Conservation (phyloP, 2,113 vertebrate genomes). For the Pachypanchax playfairii region DNA sequence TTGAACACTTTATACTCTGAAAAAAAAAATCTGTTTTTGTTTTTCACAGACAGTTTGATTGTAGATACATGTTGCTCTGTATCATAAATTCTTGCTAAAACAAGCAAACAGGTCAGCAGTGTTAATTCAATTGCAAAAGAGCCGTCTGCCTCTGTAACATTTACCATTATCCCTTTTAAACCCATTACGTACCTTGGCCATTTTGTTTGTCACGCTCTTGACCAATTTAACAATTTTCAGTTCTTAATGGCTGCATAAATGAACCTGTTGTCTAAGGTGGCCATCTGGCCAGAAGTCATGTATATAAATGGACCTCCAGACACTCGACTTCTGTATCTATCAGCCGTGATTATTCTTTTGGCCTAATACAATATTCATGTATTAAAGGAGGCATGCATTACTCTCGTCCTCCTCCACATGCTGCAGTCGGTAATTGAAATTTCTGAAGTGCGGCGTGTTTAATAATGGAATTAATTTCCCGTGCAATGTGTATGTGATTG, state of each 20-base stretch:
- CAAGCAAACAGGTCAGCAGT: slow-evolving; percentile 54
- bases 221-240: slow-evolving; percentile 56
- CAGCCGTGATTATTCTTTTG: slow-evolving; percentile 69
- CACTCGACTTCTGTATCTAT: slow-evolving; percentile 72
- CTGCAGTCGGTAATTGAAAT: slow-evolving; percentile 80
- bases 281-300: slow-evolving; percentile 76
- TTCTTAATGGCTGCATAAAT: slow-evolving; percentile 69
- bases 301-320: slow-evolving; percentile 70
- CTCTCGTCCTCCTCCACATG: slow-evolving; percentile 62
- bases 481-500: slow-evolving; percentile 80
- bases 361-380: slow-evolving; percentile 80
- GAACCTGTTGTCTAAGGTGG: slow-evolving; percentile 65
- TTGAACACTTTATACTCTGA: slow-evolving; percentile 30
- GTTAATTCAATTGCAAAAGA: slow-evolving; percentile 49
- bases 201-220: slow-evolving; percentile 57
- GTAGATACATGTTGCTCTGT: slow-evolving; percentile 34
- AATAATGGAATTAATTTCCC: slow-evolving; percentile 86
- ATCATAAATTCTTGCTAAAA: slow-evolving; percentile 35
- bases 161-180: slow-evolving; percentile 49
- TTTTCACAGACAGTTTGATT: slow-evolving; percentile 23
- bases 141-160: slow-evolving; percentile 32
- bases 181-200: slow-evolving; percentile 55
- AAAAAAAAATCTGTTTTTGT: slow-evolving; percentile 39
- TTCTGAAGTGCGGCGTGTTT: slow-evolving; percentile 83
- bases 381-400: slow-evolving; percentile 66